phyloP scores from a whole-genome alignment of 2,888 invertebrate species.

The Abrostola triplasia region DNA sequence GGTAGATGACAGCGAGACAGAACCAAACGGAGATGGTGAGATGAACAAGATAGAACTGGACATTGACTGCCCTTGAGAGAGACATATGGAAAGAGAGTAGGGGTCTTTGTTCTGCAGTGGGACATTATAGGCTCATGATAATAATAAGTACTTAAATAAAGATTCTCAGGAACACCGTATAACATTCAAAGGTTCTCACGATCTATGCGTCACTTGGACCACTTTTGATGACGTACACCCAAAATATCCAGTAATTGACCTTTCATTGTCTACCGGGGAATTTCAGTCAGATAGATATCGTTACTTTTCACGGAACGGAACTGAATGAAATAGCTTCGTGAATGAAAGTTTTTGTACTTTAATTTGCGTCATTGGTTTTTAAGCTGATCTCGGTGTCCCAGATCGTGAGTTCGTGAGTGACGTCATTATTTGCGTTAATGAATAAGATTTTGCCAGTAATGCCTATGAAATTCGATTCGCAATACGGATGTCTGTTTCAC shows the following conservation, averaged over 20 bases:
- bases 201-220: slow-evolving; percentile 53
- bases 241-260: slow-evolving; percentile 47
- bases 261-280: slow-evolving; percentile 53
- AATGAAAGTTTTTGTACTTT: slow-evolving; percentile 52
- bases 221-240: slow-evolving; percentile 52
- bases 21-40: too few species aligned
- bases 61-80: too few species aligned
- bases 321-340: slow-evolving; percentile 54
- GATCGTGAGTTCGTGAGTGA: slow-evolving; percentile 45
- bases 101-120: too few species aligned
- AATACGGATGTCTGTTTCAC: slow-evolving; percentile 26
- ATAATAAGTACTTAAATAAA: background rate
- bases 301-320: slow-evolving; percentile 61
- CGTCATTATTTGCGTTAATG: slow-evolving; percentile 46
- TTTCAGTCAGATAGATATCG: slow-evolving; percentile 55
- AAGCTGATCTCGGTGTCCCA: slow-evolving; percentile 7
- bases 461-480: slow-evolving; percentile 11
- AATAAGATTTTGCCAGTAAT: slow-evolving; percentile 19
- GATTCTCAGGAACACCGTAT: background rate
- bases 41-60: too few species aligned
- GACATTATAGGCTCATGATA: too few species aligned
- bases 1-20: too few species aligned
- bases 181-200: slow-evolving; percentile 37
- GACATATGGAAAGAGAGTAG: too few species aligned
- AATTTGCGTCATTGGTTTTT: slow-evolving; percentile 55